A percentile compares a stretch with the other conserved stretches of the same genome.
Evolutionary conservation across 1,140 invertebrate species (phyloP).

Genomic region (Triops cancriformis): DNA sequence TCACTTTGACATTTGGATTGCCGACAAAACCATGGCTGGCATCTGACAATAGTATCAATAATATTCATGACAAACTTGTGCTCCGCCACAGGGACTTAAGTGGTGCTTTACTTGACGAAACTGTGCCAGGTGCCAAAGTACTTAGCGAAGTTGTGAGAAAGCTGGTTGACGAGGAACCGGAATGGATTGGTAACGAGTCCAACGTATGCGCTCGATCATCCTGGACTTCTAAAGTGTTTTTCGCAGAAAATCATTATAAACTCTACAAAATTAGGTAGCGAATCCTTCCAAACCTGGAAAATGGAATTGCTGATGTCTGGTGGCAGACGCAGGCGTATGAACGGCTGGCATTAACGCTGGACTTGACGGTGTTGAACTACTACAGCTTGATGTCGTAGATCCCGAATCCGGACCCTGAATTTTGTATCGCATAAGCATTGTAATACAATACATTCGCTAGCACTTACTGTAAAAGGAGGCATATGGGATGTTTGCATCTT

Average conservation of each 20-base stretch:
- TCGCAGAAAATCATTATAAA: not conserved
- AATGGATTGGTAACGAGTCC: slow-evolving; percentile 18
- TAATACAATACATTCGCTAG: not conserved
- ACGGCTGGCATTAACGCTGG: slow-evolving; percentile 57
- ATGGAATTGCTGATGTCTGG: slow-evolving; percentile 61
- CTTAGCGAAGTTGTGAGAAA: not conserved
- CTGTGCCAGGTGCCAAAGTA: not conserved
- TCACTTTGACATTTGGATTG: not conserved
- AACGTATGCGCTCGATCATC: slow-evolving; percentile 26
- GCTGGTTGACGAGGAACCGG: not conserved
- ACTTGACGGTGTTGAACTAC: slow-evolving; percentile 90
- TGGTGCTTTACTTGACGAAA: not conserved
- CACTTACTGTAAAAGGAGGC: not conserved
- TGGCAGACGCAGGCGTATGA: slow-evolving; percentile 46
- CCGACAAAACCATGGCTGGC: not conserved
- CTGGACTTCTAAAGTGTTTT: slow-evolving; percentile 17
- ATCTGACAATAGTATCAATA: not conserved
- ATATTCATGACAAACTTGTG: not conserved
- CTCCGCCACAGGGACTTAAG: not conserved
- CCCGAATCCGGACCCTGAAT: slow-evolving; percentile 58
- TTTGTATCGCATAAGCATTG: not conserved
- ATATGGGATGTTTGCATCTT: slow-evolving; percentile 1
- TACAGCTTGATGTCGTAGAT: slow-evolving; percentile 91
- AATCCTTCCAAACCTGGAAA: slow-evolving; percentile 59
- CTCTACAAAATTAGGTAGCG: not conserved